Evolutionary conservation across 2,113 vertebrate genomes (phyloP).

Genomic region (Phocoena sinus): DNA sequence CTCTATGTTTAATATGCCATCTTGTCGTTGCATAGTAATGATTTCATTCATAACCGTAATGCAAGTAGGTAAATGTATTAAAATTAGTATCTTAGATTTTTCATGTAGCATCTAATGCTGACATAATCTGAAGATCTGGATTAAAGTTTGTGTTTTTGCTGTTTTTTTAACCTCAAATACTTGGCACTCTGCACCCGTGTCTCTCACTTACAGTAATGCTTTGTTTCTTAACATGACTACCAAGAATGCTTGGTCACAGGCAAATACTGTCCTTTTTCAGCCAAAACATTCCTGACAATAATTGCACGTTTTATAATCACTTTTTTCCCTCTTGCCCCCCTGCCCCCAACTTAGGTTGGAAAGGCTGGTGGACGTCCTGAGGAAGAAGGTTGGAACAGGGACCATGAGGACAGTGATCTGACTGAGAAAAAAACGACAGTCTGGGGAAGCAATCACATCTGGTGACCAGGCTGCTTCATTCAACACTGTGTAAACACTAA

Average conservation of each 20-base stretch:
- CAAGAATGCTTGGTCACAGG: slow-evolving; percentile 75
- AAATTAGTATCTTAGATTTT: slow-evolving; percentile 31
- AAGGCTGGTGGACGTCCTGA: slow-evolving; percentile 95
- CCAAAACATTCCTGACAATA: slow-evolving; percentile 78
- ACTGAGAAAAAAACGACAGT: slow-evolving; percentile 81
- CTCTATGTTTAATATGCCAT: neutral
- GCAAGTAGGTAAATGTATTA: neutral
- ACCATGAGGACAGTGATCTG: slow-evolving; percentile 92
- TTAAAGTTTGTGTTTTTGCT: slow-evolving; percentile 70
- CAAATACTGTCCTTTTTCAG: slow-evolving; percentile 81
- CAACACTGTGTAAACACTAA: slow-evolving; percentile 90
- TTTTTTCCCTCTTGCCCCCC: neutral
- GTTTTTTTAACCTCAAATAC: slow-evolving; percentile 55
- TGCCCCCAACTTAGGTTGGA: slow-evolving; percentile 87
- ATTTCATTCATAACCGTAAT: neutral
- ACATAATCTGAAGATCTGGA: slow-evolving; percentile 53
- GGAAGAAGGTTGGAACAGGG: slow-evolving; percentile 96
- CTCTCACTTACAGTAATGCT: slow-evolving; percentile 76
- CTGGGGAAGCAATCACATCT: slow-evolving; percentile 89
- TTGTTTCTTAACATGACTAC: slow-evolving; percentile 78
- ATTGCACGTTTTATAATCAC: slow-evolving; percentile 71
- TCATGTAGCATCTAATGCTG: slow-evolving; percentile 40
- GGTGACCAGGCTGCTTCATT: slow-evolving; percentile 93
- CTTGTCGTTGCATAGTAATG: neutral
- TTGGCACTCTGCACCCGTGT: slow-evolving; percentile 74